Evolutionary conservation across 2,797 vertebrate genomes (phyloP), one percentile per base, ranked within the genome.

Genomic region (Phyllotis vaccarum): DNA sequence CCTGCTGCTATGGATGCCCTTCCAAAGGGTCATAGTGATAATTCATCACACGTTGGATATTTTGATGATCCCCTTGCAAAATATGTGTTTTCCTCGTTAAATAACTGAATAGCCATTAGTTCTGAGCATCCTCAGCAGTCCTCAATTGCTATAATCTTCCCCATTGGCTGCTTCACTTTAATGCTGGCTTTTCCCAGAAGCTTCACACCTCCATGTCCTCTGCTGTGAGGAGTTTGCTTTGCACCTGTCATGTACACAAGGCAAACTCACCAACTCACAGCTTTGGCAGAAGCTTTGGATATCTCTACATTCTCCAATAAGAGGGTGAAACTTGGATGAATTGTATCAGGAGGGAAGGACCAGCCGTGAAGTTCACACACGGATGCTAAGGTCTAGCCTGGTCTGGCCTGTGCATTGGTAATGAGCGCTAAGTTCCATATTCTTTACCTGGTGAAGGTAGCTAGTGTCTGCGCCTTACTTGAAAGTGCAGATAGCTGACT

Each of bases 211-310:
- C 40, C 60, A n/a, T 8, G 0, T 7, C 2, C 34, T 56, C 68
- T n/a, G 19, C 21, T 29, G 34, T 34, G 6, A 9, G 1, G 1
- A 19, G 3, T 56, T 46, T 6, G 0, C 52, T 19, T 52, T 29
- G 5, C 12, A 29, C 64, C 49, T 62, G 40, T 52, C 46, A n/a
- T 37, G 31, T 56, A n/a, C 5, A 68, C 37, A 34, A 52, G 62
- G 3, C 40, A 21, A 27, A 3, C 78, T 31, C 1, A 37, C 40
- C 12, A 76, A 17, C 8, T 21, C 16, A 0, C 0, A 3, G n/a
- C 58, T 76, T 49, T 76, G 58, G 8, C 21, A 22, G 1, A 70
- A 58, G 46, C 12, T 46, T 72, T 5, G 3, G n/a, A 7, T 43
- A 46, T 40, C 58, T 19, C 49, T 66, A 5, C 27, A 21, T 56